Percentiles rank a stretch among this genome's conserved stretches.
Evolutionary conservation across 2,113 vertebrate genomes (phyloP).

Genomic region (Junco hyemalis): DNA sequence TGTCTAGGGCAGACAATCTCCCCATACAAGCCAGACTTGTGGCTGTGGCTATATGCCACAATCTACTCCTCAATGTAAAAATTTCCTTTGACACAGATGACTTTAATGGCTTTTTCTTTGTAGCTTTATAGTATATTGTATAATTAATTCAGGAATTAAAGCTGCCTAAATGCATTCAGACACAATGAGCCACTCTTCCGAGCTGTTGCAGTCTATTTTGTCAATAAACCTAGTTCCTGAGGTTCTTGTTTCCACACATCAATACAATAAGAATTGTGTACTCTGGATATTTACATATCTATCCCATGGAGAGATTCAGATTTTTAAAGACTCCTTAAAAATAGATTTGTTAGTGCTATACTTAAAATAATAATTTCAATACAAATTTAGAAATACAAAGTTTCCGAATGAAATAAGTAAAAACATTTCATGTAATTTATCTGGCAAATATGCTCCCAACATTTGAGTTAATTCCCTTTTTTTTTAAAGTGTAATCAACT

Average conservation of each 20-base stretch:
- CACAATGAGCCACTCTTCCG: background rate
- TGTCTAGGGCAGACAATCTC: background rate
- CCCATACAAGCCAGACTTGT: background rate
- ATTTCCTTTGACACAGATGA: slow-evolving; percentile 31
- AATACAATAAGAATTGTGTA: background rate
- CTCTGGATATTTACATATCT: background rate
- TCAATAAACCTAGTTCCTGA: slow-evolving; percentile 20
- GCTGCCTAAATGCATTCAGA: background rate
- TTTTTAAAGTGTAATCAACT: background rate
- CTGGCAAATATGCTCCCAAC: background rate
- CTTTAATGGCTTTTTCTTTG: slow-evolving; percentile 35
- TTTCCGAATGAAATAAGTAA: background rate
- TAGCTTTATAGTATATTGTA: background rate
- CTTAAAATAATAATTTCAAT: background rate
- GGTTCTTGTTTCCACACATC: background rate
- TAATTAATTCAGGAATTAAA: slow-evolving; percentile 39
- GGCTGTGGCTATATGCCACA: background rate
- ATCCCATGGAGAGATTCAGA: background rate
- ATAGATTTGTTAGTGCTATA: background rate
- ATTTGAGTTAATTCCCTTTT: background rate
- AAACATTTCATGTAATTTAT: background rate
- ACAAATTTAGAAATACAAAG: background rate
- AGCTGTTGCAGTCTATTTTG: slow-evolving; percentile 16
- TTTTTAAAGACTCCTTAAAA: background rate
- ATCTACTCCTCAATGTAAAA: background rate